A percentile compares a stretch with the other conserved stretches of the same genome.
These are phyloP conservation scores for Enteromius paludinosus DNA, from an alignment of 2,797 vertebrate species.

Conservation along the genomic window DNA sequence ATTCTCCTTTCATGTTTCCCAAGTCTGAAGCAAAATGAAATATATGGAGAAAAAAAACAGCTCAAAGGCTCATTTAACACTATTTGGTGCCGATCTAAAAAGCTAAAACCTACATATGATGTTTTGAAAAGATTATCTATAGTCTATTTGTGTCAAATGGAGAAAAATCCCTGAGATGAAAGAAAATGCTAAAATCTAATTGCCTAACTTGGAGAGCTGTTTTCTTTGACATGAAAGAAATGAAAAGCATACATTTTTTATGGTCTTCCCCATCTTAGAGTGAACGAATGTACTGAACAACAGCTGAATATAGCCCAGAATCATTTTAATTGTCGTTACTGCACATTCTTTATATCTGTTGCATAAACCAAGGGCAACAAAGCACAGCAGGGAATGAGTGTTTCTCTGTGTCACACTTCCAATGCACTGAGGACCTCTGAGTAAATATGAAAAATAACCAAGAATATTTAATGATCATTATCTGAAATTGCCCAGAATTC, in stretches of 20 bases:
- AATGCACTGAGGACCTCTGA: background rate
- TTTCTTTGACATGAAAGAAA: constrained; percentile 52
- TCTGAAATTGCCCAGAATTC: constrained; percentile 20
- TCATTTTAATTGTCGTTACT: constrained; percentile 36
- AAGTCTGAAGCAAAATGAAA: background rate
- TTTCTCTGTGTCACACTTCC: background rate
- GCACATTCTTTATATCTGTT: constrained; percentile 43
- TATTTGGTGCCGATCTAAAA: constrained; percentile 11
- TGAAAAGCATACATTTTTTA: constrained; percentile 55
- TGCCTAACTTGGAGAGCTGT: constrained; percentile 24
- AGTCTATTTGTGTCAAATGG: constrained; percentile 7
- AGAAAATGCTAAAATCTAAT: constrained; percentile 45
- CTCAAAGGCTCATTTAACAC: background rate
- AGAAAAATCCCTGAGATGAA: constrained; percentile 27
- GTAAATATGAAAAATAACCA: constrained; percentile 18
- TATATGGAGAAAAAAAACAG: background rate
- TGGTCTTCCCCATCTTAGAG: constrained; percentile 46
- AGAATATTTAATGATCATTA: background rate
- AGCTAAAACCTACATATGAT: constrained; percentile 18
- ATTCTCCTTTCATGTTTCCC: background rate
- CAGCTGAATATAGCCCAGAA: constrained; percentile 43
- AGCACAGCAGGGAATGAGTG: constrained; percentile 3
- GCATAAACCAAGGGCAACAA: constrained; percentile 22
- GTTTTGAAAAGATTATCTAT: background rate
- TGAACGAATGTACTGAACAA: constrained; percentile 48